Base-by-base conservation (phyloP, 2,888 invertebrate genomes). In the Leptinotarsa juncta region DNA sequence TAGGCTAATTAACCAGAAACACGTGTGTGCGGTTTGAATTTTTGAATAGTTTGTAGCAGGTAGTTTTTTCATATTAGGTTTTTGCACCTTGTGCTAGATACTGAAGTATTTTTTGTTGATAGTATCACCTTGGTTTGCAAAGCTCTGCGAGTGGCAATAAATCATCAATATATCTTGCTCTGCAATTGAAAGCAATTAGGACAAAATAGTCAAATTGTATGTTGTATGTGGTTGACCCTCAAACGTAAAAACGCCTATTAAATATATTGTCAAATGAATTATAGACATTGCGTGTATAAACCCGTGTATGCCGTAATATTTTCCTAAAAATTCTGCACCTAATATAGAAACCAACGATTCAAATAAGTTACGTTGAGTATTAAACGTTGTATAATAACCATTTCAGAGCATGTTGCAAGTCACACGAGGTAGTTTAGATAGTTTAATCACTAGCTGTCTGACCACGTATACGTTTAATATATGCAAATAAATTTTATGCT, bases 391-490 rank as follows among this genome's bases (percentile, higher is more conserved):
- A 62, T 62, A 62, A 62, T 62, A 32, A 32, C 32, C 62, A 62
- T 62, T 62, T 62, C 62, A 7, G 32, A 32, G 62, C 62, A 62
- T 62, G 62, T 62, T 62, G 62, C 62, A 10, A 26, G 62, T 62
- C 26, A 15, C 62, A 62, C 62, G 5, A 32, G 32, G 62, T 62
- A 62, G 26, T 62, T 62, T 62, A 62, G 62, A 62, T 62, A 62
- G 62, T 62, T 62, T 32, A 62, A 62, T 62, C 62, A 62, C 62
- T 62, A 32, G 32, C 32, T 62, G 62, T 62, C 62, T 62, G 62
- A 62, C 62, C 62, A 62, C 62, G 32, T 62, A 32, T 62, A 62
- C 62, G 32, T 62, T 16, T 62, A 62, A 26, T 62, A 26, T 62
- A 62, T 16, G 32, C 32, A 32, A 62, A 23, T 62, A 60, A 16